phyloP scores from a whole-genome alignment of 2,113 vertebrate species.

The Sula dactylatra region DNA sequence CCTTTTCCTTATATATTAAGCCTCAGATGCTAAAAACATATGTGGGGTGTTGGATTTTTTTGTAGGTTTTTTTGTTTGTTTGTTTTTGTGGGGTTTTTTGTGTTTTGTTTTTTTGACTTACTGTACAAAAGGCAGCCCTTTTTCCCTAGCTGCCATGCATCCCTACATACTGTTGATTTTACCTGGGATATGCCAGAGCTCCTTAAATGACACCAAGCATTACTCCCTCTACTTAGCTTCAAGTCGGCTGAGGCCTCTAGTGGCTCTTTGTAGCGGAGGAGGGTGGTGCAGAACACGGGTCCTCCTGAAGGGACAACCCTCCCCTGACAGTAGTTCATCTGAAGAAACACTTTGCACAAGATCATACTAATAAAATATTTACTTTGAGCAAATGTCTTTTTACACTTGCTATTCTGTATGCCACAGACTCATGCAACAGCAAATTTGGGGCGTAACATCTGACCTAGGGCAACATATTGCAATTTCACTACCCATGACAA shows the following conservation, averaged over 20 bases:
- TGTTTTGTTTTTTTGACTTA: background rate
- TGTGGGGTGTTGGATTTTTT: no score
- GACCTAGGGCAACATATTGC: background rate
- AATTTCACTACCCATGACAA: background rate
- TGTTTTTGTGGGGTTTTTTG: no score
- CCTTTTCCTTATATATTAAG: background rate
- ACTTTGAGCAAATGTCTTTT: background rate
- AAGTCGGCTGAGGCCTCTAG: background rate
- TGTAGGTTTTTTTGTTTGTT: no score
- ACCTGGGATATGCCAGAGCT: background rate
- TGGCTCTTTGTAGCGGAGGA: background rate
- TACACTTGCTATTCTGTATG: background rate
- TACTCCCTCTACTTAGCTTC: background rate
- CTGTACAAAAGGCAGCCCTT: background rate
- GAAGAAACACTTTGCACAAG: background rate
- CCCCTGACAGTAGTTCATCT: background rate
- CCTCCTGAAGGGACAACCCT: background rate
- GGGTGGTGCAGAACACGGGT: rapidly evolving
- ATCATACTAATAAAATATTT: background rate
- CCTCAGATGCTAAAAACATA: background rate
- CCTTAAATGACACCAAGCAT: background rate
- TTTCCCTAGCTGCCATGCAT: background rate
- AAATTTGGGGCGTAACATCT: background rate
- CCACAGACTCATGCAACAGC: background rate
- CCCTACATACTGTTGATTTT: background rate